Evolutionary conservation across 2,113 vertebrate species (phyloP).

Genomic region (Lethenteron reissneri): DNA sequence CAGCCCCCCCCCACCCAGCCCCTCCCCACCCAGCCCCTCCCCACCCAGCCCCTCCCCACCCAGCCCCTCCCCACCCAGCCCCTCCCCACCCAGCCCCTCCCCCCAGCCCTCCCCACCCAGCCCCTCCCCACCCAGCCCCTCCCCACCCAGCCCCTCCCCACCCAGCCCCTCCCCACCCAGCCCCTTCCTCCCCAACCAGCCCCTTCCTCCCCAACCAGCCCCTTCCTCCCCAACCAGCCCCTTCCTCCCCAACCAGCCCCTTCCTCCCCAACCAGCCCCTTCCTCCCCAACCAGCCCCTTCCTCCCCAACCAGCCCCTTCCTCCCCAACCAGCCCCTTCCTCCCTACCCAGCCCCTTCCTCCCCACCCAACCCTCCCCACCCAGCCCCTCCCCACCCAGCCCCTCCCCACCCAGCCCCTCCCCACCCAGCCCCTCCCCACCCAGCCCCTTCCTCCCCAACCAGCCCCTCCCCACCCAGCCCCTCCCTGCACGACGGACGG

Average conservation of each 20-base stretch:
- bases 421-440: neutral
- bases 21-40: neutral
- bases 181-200: too few species aligned
- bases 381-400: neutral
- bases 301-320: neutral
- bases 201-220: neutral
- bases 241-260: neutral
- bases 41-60: neutral
- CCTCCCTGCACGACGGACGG: neutral
- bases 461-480: neutral
- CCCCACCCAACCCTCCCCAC: neutral
- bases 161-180: too few species aligned
- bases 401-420: neutral
- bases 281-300: neutral
- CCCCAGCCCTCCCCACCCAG: too few species aligned
- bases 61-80: too few species aligned
- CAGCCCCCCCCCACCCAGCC: too few species aligned
- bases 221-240: neutral
- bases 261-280: too few species aligned
- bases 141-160: too few species aligned
- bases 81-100: too few species aligned
- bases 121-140: neutral
- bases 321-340: neutral
- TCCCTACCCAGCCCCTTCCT: neutral
- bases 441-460: neutral